Evolutionary conservation across 2,797 vertebrate species (phyloP), one percentile per base, ranked within the genome.

Genomic region (Poecilia velifera): DNA sequence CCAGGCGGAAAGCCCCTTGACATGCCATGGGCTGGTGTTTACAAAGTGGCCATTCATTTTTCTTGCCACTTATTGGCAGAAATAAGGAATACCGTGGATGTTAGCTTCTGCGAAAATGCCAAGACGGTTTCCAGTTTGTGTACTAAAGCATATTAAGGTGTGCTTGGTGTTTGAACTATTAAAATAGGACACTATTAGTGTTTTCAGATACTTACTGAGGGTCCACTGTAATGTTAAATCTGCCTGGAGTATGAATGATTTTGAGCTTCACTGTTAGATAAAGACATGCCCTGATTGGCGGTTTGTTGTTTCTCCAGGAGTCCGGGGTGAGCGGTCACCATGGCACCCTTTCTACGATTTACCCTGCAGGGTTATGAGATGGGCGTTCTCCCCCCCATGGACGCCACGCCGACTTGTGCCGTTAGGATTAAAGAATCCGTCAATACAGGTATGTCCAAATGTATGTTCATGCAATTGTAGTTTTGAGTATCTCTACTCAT

Each of bases 351-450:
- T 93, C 95, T 99, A 84, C 96, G 98, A 68, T 98, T 99, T 53
- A 87, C 97, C 90, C 97, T 99, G 91, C 98, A 94, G 55, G 93
- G 95, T 0, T 99, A 96, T 43, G 97, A 97, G 74, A 76, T 97
- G 84, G 98, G 98, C 0, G 87, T 91, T 4, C 85, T 97, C 81
- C 80, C 96, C 79, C 81, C 88, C 3, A 78, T 88, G 13, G 74
- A 87, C 0, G 97, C 97, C 0, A 86, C 95, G 74, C 98, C 97
- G 2, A 97, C 98, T 90, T 98, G 98, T 85, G 98, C 97, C 3
- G 92, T 99, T 90, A 99, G 96, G 95, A 96, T 99, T 96, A 99
- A 99, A 93, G 98, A 99, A 94, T 96, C 97, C 0, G 85, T 99
- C 89, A 97, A 84, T 91, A 99, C 98, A 94, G 98, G 98, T 99